Evolutionary conservation across 1,140 invertebrate species (phyloP).

Genomic region (Leptonema lineaticorne): DNA sequence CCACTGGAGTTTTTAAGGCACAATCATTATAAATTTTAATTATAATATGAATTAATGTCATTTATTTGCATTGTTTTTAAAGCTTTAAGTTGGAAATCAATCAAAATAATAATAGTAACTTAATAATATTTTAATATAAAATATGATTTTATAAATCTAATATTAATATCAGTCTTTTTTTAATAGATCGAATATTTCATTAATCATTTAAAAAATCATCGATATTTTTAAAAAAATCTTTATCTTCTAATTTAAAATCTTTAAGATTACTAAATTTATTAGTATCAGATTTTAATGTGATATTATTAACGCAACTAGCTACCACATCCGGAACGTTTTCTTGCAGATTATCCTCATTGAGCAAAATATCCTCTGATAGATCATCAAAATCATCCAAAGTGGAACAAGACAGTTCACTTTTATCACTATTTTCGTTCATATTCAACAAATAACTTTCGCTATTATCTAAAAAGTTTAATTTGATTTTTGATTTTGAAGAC

Average conservation of each 20-base stretch:
- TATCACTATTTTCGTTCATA: background rate
- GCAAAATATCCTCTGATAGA: background rate
- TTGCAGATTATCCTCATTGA: background rate
- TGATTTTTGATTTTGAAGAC: background rate
- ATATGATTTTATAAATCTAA: no score
- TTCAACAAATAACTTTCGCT: background rate
- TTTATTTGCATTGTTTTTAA: no score
- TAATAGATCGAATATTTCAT: no score
- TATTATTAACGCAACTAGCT: conserved; percentile 26
- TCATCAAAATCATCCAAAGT: background rate
- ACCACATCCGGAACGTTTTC: conserved; percentile 32
- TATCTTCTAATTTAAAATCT: conserved; percentile 14
- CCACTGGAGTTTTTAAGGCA: no score
- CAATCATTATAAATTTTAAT: no score
- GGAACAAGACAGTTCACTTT: background rate
- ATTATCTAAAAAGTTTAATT: background rate
- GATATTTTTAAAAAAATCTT: conserved; percentile 23
- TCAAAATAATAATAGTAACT: no score
- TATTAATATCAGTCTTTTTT: no score
- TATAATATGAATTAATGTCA: no score
- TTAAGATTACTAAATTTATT: background rate
- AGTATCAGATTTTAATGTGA: background rate
- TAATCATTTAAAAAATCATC: conserved; percentile 28
- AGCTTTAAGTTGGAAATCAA: no score
- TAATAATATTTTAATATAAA: no score